These are phyloP conservation scores for Mastomys natalensis DNA, from an alignment of 2,113 vertebrate species.

Conservation along the genomic window DNA sequence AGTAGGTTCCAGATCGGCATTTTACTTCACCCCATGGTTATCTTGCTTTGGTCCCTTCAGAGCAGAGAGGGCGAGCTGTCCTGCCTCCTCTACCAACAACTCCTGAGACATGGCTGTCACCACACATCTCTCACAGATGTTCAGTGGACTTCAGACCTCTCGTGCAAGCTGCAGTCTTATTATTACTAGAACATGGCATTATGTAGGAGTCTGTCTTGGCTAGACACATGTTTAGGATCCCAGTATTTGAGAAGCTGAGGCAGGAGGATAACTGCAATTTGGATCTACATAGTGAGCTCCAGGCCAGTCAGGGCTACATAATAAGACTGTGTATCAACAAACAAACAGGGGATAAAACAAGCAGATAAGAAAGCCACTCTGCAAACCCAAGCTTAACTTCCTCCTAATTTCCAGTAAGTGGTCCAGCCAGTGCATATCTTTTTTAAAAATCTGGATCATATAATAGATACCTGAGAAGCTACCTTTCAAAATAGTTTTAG, in stretches of 20 bases:
- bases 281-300: not conserved
- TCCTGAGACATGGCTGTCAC: not conserved
- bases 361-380: not conserved
- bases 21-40: not conserved
- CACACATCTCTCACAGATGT: not conserved
- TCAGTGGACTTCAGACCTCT: not conserved
- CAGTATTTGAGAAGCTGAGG: not conserved
- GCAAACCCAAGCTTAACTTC: conserved; percentile 19
- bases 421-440: not conserved
- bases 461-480: not conserved
- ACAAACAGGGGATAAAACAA: not conserved
- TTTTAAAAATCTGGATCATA: not conserved
- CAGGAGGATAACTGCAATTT: not conserved
- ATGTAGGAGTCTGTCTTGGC: not conserved
- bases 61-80: not conserved
- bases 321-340: not conserved
- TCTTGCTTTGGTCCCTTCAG: not conserved
- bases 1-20: not conserved
- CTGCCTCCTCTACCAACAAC: not conserved
- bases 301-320: not conserved
- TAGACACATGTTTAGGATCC: not conserved
- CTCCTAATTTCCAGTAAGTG: not conserved
- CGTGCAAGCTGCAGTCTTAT: not conserved
- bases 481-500: not conserved
- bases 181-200: not conserved